Evolutionary conservation across 2,113 vertebrate species (phyloP).

Genomic region (Neofelis nebulosa): DNA sequence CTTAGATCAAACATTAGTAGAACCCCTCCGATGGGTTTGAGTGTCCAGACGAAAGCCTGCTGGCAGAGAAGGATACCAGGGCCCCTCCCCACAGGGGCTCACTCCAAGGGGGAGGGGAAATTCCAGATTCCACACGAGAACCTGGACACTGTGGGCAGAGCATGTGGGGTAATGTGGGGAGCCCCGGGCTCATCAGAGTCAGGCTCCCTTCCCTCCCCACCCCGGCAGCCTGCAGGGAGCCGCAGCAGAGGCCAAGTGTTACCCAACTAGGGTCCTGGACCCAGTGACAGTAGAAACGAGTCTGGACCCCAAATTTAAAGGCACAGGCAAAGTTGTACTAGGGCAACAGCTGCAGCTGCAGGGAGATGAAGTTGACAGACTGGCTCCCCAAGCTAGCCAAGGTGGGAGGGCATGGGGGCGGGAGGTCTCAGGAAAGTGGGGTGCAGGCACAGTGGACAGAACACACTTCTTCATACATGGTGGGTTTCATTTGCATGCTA

Average conservation of each 20-base stretch:
- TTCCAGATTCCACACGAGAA: not conserved
- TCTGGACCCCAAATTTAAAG: not conserved
- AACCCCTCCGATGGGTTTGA: too few relatives aligned
- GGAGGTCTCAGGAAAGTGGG: not conserved
- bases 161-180: not conserved
- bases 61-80: not conserved
- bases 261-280: not conserved
- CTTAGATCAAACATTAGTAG: not conserved
- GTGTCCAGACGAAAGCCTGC: not conserved
- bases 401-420: not conserved
- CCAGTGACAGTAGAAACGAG: not conserved
- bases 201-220: not conserved
- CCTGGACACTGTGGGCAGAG: not conserved
- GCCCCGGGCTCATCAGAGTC: not conserved
- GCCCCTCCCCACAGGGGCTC: not conserved
- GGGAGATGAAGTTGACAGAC: not conserved
- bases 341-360: not conserved
- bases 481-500: not conserved
- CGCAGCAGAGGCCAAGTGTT: not conserved
- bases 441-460: not conserved
- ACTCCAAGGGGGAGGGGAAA: not conserved
- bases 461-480: not conserved
- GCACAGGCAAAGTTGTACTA: not conserved
- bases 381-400: not conserved
- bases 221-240: not conserved